Evolutionary conservation across 2,888 invertebrate species (phyloP).

Genomic region (Cheilosia impressa): DNA sequence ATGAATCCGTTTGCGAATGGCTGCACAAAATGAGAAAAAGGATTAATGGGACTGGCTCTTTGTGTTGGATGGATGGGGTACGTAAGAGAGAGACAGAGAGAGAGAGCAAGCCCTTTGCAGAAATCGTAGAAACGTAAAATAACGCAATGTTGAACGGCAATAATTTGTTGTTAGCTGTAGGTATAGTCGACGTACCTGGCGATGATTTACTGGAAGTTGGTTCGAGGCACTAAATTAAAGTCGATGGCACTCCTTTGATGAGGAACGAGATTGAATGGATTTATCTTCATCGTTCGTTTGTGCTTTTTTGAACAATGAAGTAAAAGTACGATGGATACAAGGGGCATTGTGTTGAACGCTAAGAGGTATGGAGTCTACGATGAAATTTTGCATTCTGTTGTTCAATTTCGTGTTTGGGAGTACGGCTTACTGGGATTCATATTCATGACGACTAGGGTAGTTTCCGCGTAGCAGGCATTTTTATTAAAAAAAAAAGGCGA

Average conservation of each 20-base stretch:
- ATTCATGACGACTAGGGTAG: too few relatives aligned
- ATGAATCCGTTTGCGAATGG: constrained; percentile 50
- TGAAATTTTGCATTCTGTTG: neutral
- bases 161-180: constrained; percentile 29
- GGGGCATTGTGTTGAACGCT: constrained; percentile 2
- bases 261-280: constrained; percentile 2
- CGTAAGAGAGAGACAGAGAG: neutral
- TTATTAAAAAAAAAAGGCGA: too few relatives aligned
- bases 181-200: constrained; percentile 15
- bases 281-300: constrained; percentile 2
- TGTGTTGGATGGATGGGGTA: neutral
- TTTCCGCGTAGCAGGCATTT: too few relatives aligned
- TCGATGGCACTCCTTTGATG: constrained; percentile 28
- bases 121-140: constrained; percentile 31
- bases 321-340: constrained; percentile 19
- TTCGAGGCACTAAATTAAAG: constrained; percentile 46
- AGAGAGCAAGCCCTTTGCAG: constrained; percentile 9
- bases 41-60: constrained; percentile 30
- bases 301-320: constrained; percentile 8
- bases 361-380: neutral
- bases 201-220: constrained; percentile 25
- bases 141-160: constrained; percentile 35
- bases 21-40: constrained; percentile 55
- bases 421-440: too few relatives aligned
- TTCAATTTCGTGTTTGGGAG: neutral